Evolutionary conservation across 2,888 invertebrate species (phyloP).

Genomic region (Conops quadrifasciatus): DNA sequence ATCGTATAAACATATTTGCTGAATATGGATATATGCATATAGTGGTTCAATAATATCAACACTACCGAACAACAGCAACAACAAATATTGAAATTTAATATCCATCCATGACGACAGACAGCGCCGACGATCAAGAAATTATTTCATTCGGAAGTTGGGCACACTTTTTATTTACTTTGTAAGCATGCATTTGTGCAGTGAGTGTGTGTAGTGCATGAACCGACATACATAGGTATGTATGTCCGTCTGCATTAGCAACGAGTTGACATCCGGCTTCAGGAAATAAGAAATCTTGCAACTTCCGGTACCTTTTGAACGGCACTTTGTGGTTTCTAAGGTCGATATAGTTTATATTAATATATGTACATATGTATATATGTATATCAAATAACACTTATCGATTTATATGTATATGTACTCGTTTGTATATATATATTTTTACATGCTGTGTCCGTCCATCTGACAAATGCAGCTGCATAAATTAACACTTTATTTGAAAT

Average conservation of each 20-base stretch:
- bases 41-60: neutral
- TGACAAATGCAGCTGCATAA: conserved; percentile 34
- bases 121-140: no score
- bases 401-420: neutral
- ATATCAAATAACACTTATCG: neutral
- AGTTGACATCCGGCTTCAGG: conserved; percentile 31
- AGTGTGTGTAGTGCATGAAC: neutral
- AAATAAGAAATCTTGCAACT: conserved; percentile 26
- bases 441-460: neutral
- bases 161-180: neutral
- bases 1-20: neutral
- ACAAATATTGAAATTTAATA: conserved; percentile 23
- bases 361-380: neutral
- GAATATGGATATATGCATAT: neutral
- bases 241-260: conserved; percentile 8
- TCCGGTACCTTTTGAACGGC: conserved; percentile 26
- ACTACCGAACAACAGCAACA: neutral
- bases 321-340: neutral
- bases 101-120: neutral
- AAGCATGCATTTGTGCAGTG: neutral
- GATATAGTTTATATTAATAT: neutral
- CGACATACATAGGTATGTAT: neutral
- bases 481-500: conserved; percentile 31
- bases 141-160: no score
- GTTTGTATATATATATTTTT: neutral